phyloP scores from a whole-genome alignment of 1,140 invertebrate genomes.

The Choristoneura fumiferana region DNA sequence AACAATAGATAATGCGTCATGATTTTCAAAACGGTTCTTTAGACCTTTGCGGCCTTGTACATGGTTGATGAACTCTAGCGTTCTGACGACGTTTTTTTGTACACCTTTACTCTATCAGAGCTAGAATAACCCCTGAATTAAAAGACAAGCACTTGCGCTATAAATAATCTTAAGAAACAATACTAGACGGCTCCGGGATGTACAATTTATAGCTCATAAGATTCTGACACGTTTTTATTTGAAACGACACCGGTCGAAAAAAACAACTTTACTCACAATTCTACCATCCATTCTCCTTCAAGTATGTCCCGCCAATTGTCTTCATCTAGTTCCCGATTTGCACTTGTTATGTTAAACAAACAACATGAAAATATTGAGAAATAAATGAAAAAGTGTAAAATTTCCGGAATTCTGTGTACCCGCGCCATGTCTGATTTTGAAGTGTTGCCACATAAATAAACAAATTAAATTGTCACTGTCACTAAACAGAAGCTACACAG shows the following conservation, averaged over 20 bases:
- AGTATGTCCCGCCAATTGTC: conserved; percentile 68
- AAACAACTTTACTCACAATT: conserved; percentile 61
- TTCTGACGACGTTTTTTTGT: not conserved
- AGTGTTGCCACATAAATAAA: conserved; percentile 27
- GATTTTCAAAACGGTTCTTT: conserved; percentile 49
- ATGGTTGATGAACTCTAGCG: conserved; percentile 51
- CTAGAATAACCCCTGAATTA: not conserved
- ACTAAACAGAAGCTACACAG: no score
- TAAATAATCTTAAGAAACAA: conserved; percentile 6
- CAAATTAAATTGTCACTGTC: no score
- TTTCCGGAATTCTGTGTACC: conserved; percentile 47
- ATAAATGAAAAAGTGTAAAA: conserved; percentile 66
- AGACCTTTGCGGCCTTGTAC: conserved; percentile 52
- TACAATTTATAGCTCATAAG: conserved; percentile 18
- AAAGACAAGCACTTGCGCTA: not conserved
- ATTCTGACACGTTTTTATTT: conserved; percentile 61
- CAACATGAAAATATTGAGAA: conserved; percentile 60
- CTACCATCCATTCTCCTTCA: conserved; percentile 72
- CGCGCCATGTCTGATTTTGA: conserved; percentile 70
- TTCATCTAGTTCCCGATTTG: conserved; percentile 64
- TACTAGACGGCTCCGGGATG: not conserved
- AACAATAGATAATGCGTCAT: conserved; percentile 43
- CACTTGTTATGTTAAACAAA: conserved; percentile 55
- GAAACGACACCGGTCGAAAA: conserved; percentile 40
- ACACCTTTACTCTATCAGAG: not conserved